These are phyloP conservation scores for Torymus auratus DNA, from an alignment of 2,888 invertebrate genomes.

Conservation along the genomic window DNA sequence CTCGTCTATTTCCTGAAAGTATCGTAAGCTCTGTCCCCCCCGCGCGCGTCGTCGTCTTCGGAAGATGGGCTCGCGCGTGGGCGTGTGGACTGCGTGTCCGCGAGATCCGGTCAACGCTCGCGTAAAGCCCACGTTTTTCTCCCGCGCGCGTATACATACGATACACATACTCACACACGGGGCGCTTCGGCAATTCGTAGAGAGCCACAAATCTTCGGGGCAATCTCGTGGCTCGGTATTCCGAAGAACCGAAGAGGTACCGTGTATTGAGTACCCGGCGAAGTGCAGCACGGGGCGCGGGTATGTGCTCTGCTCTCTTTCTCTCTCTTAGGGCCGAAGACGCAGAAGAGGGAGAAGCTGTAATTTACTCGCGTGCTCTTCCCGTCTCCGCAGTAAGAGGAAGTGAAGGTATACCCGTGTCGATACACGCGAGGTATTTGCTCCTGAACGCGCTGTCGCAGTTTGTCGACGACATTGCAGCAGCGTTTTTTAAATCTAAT, in stretches of 20 bases:
- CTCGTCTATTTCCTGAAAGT: constrained; percentile 37
- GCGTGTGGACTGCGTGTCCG: constrained; percentile 37
- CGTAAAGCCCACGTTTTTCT: constrained; percentile 43
- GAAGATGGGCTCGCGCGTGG: constrained; percentile 25
- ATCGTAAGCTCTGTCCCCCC: not conserved
- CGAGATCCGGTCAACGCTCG: constrained; percentile 43
- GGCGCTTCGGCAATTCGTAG: constrained; percentile 48
- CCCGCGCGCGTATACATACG: not conserved
- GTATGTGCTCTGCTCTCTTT: not conserved
- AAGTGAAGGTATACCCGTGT: not conserved
- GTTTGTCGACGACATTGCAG: not conserved
- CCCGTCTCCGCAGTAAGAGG: not conserved
- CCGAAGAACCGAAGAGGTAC: not conserved
- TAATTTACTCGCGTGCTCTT: constrained; percentile 41
- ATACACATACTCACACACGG: not conserved
- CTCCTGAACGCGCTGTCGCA: not conserved
- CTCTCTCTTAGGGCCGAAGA: not conserved
- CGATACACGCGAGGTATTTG: constrained; percentile 11
- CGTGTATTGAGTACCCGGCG: not conserved
- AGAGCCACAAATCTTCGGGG: constrained; percentile 55
- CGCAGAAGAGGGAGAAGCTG: constrained; percentile 22
- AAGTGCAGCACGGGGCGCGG: constrained; percentile 12
- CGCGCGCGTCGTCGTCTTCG: not conserved
- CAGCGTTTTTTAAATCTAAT: no score
- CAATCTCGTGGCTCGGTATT: constrained; percentile 44